Evolutionary conservation across 2,888 invertebrate species (phyloP).

Genomic region (Lathronympha strigana): DNA sequence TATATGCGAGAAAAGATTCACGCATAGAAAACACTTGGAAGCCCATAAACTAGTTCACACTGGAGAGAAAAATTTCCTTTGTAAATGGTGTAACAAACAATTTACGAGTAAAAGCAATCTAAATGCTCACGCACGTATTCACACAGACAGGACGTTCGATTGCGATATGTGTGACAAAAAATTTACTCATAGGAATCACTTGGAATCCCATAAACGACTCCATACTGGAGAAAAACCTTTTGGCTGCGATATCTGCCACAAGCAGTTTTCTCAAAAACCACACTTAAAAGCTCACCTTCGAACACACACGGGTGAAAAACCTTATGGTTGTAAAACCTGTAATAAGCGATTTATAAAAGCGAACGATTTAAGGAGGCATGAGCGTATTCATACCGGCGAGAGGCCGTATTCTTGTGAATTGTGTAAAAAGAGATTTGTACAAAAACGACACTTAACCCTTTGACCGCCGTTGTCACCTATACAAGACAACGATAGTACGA

Average conservation of each 20-base stretch:
- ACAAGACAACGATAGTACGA: no score
- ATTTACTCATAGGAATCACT: not conserved
- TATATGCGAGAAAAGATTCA: not conserved
- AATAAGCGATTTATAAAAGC: not conserved
- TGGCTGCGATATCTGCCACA: not conserved
- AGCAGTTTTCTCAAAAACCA: not conserved
- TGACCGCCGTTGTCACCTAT: no score
- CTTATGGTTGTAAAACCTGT: not conserved
- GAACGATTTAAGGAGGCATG: constrained; percentile 5
- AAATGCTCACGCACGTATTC: not conserved
- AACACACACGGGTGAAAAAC: constrained; percentile 3
- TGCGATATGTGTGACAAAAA: not conserved
- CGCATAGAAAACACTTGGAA: no score
- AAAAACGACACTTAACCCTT: not conserved
- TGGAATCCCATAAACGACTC: not conserved
- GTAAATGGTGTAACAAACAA: not conserved
- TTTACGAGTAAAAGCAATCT: not conserved
- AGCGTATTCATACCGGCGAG: not conserved
- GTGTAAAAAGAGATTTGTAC: not conserved
- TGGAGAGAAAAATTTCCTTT: no score
- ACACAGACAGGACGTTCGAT: not conserved
- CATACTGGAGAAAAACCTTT: not conserved
- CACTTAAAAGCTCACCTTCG: not conserved
- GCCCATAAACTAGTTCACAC: no score
- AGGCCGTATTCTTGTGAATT: not conserved